Percentiles rank a stretch among this genome's conserved stretches.
Evolutionary conservation across 92 coral and sea anemone species (phyloP).

Genomic region (Epizoanthus illoricatus): DNA sequence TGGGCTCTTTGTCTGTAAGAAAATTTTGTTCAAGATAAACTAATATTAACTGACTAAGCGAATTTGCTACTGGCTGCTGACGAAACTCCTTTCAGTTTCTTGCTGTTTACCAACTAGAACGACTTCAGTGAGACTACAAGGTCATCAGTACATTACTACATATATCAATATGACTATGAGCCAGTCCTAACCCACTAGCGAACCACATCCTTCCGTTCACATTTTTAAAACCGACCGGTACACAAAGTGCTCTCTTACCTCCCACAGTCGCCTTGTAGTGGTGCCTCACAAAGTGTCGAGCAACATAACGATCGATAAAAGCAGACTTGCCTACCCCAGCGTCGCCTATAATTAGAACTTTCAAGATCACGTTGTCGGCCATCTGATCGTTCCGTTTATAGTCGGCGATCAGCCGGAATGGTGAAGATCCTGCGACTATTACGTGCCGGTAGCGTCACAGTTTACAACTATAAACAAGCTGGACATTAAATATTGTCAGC

Average conservation of each 20-base stretch:
- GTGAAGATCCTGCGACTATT: no score
- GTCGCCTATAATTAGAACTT: not conserved
- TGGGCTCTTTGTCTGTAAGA: no score
- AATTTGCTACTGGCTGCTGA: no score
- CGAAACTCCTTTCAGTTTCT: no score
- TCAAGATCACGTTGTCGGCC: not conserved
- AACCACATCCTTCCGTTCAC: not conserved
- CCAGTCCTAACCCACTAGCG: not conserved
- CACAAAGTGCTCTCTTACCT: not conserved
- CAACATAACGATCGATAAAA: not conserved
- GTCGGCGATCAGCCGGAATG: no score
- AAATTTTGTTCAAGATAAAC: no score
- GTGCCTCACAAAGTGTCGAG: not conserved
- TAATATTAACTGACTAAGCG: no score
- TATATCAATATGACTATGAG: not conserved
- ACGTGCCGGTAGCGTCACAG: no score
- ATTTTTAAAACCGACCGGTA: not conserved
- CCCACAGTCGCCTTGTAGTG: slow-evolving; percentile 13
- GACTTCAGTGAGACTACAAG: not conserved
- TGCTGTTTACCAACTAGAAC: not conserved
- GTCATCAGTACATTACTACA: not conserved
- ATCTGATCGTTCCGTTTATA: no score
- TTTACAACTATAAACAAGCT: no score
- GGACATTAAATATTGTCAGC: no score
- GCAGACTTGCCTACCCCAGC: not conserved